Conservation (phyloP, 1,140 invertebrate genomes). For the Drosophila pandora region DNA sequence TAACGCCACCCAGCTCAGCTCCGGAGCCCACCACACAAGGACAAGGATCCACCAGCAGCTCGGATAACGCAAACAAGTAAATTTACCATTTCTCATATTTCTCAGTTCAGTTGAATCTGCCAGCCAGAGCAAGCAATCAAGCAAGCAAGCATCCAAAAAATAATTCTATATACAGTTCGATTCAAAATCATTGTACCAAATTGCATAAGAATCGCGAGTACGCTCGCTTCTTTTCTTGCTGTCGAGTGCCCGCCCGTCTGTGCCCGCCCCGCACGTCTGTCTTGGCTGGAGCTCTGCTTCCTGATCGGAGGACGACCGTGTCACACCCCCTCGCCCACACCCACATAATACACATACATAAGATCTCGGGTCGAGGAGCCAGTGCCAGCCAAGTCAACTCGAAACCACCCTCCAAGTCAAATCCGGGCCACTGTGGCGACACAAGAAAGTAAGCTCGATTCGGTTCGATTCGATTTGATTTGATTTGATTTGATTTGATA, state of each 20-base stretch:
- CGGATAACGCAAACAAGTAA: conserved; percentile 74
- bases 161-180: conserved; percentile 14
- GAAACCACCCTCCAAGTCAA: neutral
- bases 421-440: neutral
- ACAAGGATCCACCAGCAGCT: conserved; percentile 3
- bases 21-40: neutral
- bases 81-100: conserved; percentile 67
- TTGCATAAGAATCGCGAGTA: conserved; percentile 61
- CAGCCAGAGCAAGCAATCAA: conserved; percentile 38
- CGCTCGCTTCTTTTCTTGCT: conserved; percentile 13
- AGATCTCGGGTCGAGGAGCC: conserved; percentile 9
- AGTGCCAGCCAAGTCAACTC: conserved; percentile 31
- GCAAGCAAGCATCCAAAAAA: conserved; percentile 23
- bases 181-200: conserved; percentile 41
- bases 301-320: neutral
- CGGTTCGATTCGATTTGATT: conserved; percentile 19
- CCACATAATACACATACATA: neutral
- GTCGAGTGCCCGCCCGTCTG: neutral
- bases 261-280: neutral
- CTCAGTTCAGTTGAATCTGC: conserved; percentile 46
- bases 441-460: conserved; percentile 23
- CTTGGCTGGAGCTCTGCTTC: conserved; percentile 27
- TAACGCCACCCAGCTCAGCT: conserved; percentile 5
- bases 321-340: neutral
- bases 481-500: conserved; percentile 3